Evolutionary conservation across 2,797 vertebrate species (phyloP).

Genomic region (Chaenodraco wilsoni): DNA sequence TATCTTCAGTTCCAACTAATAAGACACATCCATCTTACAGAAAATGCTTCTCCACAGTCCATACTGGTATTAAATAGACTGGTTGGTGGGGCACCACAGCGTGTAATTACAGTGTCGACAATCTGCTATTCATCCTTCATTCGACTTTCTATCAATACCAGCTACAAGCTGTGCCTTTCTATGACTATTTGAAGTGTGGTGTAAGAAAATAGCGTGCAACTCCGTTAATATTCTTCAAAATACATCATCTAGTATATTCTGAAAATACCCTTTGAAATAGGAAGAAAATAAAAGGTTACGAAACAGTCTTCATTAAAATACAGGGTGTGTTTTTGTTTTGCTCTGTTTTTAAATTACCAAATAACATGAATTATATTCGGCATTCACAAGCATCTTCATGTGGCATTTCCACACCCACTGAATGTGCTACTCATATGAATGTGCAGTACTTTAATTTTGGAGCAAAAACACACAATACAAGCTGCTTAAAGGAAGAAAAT

Average conservation of each 20-base stretch:
- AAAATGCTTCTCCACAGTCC: constrained; percentile 20
- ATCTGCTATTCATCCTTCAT: constrained; percentile 52
- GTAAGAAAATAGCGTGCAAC: constrained; percentile 10
- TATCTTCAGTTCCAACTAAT: constrained; percentile 20
- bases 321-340: neutral
- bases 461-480: neutral
- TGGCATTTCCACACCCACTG: neutral
- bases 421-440: neutral
- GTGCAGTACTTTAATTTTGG: neutral
- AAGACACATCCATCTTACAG: constrained; percentile 31
- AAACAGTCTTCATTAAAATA: neutral
- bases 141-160: constrained; percentile 50
- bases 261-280: constrained; percentile 15
- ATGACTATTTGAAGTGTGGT: neutral
- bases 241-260: neutral
- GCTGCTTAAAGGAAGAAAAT: neutral
- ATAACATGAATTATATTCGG: neutral
- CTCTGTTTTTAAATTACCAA: neutral
- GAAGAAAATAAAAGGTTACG: neutral
- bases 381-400: neutral
- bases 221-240: neutral
- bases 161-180: constrained; percentile 9
- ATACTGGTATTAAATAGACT: constrained; percentile 52
- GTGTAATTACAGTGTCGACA: constrained; percentile 51
- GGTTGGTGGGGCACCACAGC: constrained; percentile 28